phyloP scores from a whole-genome alignment of 1,140 invertebrate species.

The Caenorhabditis inopinata region DNA sequence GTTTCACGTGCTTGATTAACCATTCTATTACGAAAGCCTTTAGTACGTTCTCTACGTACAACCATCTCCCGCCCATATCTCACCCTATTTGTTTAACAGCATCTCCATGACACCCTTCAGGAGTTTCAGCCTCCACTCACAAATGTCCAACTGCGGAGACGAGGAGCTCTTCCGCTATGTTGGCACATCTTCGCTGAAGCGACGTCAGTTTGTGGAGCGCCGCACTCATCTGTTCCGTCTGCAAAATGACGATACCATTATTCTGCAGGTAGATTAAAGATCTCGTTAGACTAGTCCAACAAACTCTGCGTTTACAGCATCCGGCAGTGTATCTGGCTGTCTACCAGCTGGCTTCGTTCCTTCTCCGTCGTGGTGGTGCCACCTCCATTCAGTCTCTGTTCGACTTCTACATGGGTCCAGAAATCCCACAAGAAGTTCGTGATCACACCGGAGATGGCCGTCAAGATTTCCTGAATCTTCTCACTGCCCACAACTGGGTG shows the following conservation, averaged over 20 bases:
- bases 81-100: background rate
- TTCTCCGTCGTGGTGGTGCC: constrained; percentile 61
- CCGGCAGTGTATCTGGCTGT: constrained; percentile 59
- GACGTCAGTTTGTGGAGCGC: constrained; percentile 64
- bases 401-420: constrained; percentile 52
- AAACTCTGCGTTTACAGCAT: constrained; percentile 48
- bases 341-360: constrained; percentile 51
- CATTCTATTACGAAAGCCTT: no score
- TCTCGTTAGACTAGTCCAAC: background rate
- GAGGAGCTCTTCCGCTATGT: constrained; percentile 64
- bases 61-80: background rate
- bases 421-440: constrained; percentile 50
- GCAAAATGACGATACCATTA: constrained; percentile 39
- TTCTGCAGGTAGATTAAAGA: constrained; percentile 17
- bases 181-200: constrained; percentile 62
- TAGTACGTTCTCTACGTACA: background rate
- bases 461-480: constrained; percentile 58
- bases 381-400: constrained; percentile 61
- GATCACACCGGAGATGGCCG: constrained; percentile 56
- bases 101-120: constrained; percentile 34
- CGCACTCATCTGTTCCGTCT: constrained; percentile 61
- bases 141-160: constrained; percentile 64
- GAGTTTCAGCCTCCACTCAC: constrained; percentile 61
- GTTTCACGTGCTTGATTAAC: no score
- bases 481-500: constrained; percentile 58